Evolutionary conservation across 2,113 vertebrate species (phyloP), one percentile per base, ranked within the genome.

Genomic region (Pygoscelis adeliae): DNA sequence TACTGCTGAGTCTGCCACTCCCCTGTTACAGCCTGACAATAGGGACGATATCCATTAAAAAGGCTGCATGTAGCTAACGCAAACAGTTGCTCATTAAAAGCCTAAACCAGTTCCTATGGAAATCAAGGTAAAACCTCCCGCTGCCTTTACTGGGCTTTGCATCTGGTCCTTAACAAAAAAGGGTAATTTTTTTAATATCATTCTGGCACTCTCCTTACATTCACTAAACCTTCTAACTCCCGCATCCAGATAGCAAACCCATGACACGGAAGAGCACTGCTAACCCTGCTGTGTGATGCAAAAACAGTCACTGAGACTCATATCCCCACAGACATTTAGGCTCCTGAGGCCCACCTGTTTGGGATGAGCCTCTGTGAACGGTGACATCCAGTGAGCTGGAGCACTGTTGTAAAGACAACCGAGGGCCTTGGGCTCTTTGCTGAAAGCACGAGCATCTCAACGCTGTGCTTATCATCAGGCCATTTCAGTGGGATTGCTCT

Each of bases 61-160:
- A 86, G 65, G 63, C 40, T 66, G 15, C 5, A 4, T 5, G 16
- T 65, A 83, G 62, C 76, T 74, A 81, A 67, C 25, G 74, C 76
- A 93, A 90, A 93, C 42, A 74, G 63, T 81, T 93, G 62, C 21
- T 91, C 40, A 53, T 91, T 93, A 94, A 92, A 96, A 91, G 53
- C 29, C 53, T 76, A 72, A 69, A 59, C 27, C 62, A 85, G 30
- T 44, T 89, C 84, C 92, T 93, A 53, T 15, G 21, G 47, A 92
- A 94, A 81, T 87, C 69, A 81, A 81, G 69, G 86, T 84, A 74
- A 95, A 92, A 73, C 26, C 30, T 90, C 83, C 71, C 0, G 1
- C 59, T 63, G 58, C 44, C 59, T 92, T 93, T 88, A 66, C 47
- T 38, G 11, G 47, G 42, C 42, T 92, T 92, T 78, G 26, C 12